Base-by-base conservation (phyloP, 2,888 invertebrate genomes). In the Zhengitettix transpicula region DNA sequence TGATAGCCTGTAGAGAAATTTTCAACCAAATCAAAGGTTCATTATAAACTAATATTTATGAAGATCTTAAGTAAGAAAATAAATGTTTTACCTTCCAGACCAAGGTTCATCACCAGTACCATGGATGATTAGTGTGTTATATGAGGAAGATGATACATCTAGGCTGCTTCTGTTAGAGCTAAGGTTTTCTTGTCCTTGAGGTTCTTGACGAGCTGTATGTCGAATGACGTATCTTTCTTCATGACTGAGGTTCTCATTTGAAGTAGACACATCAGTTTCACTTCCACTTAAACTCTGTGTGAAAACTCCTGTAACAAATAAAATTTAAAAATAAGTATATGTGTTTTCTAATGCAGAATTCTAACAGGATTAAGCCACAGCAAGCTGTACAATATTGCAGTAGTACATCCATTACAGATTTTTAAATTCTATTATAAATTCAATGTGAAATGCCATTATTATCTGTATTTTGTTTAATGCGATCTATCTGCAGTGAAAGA, bases 231-330 rank as follows among this genome's bases (percentile, higher is more conserved):
- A 88, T 66, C 88, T 79, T 71, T 90, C 89, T 73, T 90, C 89
- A 68, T 87, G 81, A 44, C 89, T 89, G 64, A 94, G 75, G 74
- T 92, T 93, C 74, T 93, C 92, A 67, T 87, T 90, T 15, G 91
- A 92, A 7, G 91, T 91, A 14, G 90, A 91, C 61, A 90, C 85
- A 77, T 92, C 91, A 9, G 91, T 89, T 74, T 92, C 92, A 71
- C 90, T 90, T 47, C 90, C 90, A 66, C 90, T 88, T 66, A 88
- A 76, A 72, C 87, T 88, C 76, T 84, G 84, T 53, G 81, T 81
- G 69, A 84, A 82, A 65, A 80, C 81, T 69, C 76, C 79, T 69
- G 74, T 71, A 65, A 58, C 40, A 7, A 28, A 28, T 2, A 28
- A 28, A 5, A 7, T 28, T 28, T 2, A 28, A 28, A 28, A 28